Conservation (phyloP, 2,888 invertebrate genomes). For the Synanthedon andrenaeformis region DNA sequence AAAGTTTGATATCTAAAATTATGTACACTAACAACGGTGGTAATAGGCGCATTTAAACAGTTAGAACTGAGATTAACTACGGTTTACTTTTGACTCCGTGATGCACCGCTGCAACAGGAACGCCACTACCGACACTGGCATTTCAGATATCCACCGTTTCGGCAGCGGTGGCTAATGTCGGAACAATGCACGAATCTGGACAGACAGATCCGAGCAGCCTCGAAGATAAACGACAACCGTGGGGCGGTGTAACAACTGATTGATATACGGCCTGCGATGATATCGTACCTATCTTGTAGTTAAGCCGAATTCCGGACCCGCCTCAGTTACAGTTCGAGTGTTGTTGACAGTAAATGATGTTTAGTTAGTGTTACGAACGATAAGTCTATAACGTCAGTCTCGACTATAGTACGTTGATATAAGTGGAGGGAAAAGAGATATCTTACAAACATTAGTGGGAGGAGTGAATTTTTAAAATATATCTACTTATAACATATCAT, state of each 20-base stretch:
- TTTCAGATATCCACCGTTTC: conserved; percentile 63
- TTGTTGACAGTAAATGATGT: conserved; percentile 61
- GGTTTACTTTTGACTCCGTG: not conserved
- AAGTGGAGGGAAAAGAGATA: too few relatives aligned
- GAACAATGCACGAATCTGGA: conserved; percentile 68
- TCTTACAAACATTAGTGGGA: too few relatives aligned
- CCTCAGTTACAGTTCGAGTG: conserved; percentile 59
- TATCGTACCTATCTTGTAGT: conserved; percentile 49
- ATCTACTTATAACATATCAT: too few relatives aligned
- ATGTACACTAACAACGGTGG: not conserved
- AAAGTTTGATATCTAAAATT: too few relatives aligned
- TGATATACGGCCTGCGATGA: conserved; percentile 63
- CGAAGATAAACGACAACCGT: conserved; percentile 68
- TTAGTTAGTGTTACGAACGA: conserved; percentile 41
- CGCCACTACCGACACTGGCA: conserved; percentile 49
- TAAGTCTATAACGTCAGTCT: conserved; percentile 21
- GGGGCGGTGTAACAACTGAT: conserved; percentile 65
- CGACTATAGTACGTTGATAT: too few relatives aligned
- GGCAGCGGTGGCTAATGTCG: conserved; percentile 56
- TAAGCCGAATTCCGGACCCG: conserved; percentile 55
- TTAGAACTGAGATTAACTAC: not conserved
- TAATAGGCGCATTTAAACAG: not conserved
- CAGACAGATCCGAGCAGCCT: conserved; percentile 57
- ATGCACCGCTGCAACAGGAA: conserved; percentile 38
- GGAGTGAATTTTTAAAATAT: too few relatives aligned